Evolutionary conservation across 2,113 vertebrate species (phyloP), one percentile per base, ranked within the genome.

Genomic region (Ramphastos sulfuratus): DNA sequence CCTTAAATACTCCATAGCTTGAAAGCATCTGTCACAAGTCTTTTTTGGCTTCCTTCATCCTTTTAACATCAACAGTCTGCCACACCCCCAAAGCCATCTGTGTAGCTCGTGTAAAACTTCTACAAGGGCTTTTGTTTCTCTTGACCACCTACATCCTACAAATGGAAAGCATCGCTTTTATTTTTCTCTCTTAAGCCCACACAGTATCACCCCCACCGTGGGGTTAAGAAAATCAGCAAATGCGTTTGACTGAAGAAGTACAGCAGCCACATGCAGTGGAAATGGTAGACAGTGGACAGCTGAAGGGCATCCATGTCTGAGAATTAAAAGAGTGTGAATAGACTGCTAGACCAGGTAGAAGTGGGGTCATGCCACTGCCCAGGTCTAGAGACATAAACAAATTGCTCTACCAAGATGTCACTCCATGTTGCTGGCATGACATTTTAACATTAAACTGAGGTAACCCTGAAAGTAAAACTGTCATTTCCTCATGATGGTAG

Each of bases 61-160:
- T 98, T 96, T 99, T 98, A 1, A 94, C 94, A 70, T 99, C 98
- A 95, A 99, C 98, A 16, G 98, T 99, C 99, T 97, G 99, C 98
- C 91, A 99, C 99, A 67, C 99, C 99, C 54, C 99, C 97, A 66
- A 99, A 99, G 93, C 98, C 99, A 88, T 99, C 99, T 52, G 98
- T 98, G 96, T 98, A 98, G 25, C 98, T 98, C 5, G 97, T 98
- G 85, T 98, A 99, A 3, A 98, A 98, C 85, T 99, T 98, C 98
- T 98, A 98, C 74, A 99, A 97, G 8, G 98, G 98, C 65, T 99
- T 98, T 61, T 99, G 97, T 94, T 99, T 99, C 97, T 98, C 98
- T 97, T 99, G 99, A 78, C 98, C 99, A n/a, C 98, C 98, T 23
- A 99, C 98, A 74, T 98, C 98, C 98, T 98, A 98, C 94, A 98